Base-by-base conservation (phyloP, 2,113 vertebrate genomes). In the Pomatostomus ruficeps region DNA sequence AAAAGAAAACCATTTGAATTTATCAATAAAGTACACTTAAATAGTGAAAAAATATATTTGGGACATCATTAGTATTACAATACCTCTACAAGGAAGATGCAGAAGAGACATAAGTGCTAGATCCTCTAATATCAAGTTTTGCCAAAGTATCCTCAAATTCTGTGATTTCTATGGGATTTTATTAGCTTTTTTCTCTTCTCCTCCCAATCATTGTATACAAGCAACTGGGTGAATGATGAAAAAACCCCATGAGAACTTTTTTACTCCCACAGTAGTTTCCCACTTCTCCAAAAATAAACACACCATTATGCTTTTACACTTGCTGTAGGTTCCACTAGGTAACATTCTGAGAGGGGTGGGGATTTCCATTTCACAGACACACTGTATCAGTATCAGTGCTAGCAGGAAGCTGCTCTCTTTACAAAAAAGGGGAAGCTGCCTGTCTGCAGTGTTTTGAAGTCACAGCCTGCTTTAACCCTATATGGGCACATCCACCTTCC, bases 201-300 rank as follows among this genome's bases (percentile, higher is more conserved):
- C 49, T 66, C 36, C 23, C 80, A 54, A 71, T 9, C 42, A 62
- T 23, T 33, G 15, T 21, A 61, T 8, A 43, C 23, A 71, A 88
- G n/a, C 68, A 82, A 61, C 45, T 35, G 11, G 18, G 70, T n/a
- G 38, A 76, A 94, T 25, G 31, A 24, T 25, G 19, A 63, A 29
- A 93, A 95, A 86, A 21, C 1, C 20, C 33, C 75, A 67, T 16
- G 42, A 91, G 75, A 85, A 85, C 33, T 46, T 79, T 86, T 65
- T 67, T 40, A 72, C 23, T 94, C 45, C 26, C 36, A 71, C 79
- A 45, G 61, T 43, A 46, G 54, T 93, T 96, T 80, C 88, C 93
- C 86, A 83, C 66, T 95, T 93, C 59, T 74, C 71, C 42, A 90
- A 95, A 95, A 94, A 91, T 70, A 89, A 66, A 66, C 46, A 87